phyloP scores from a whole-genome alignment of 2,797 vertebrate genomes.

The Xenops minutus region DNA sequence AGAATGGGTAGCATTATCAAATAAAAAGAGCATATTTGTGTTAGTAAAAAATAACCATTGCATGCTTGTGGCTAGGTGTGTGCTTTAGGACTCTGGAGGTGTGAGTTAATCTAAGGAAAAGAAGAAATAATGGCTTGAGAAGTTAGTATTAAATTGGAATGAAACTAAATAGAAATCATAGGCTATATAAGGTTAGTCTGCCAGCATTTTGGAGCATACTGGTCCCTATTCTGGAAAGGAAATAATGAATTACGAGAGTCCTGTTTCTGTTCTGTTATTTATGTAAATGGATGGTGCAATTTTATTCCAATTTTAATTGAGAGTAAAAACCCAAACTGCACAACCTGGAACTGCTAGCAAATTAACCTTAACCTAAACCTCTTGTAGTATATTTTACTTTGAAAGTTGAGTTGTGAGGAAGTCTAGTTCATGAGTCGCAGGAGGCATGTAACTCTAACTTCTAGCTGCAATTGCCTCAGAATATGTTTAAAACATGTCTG shows the following conservation, averaged over 20 bases:
- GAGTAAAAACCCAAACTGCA: rapidly evolving
- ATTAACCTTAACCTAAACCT: background rate
- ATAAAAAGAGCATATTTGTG: background rate
- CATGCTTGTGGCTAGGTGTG: rapidly evolving
- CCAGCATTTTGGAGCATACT: background rate
- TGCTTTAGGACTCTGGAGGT: background rate
- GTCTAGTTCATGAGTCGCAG: background rate
- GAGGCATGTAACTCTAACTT: background rate
- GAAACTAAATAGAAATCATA: background rate
- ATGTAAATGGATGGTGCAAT: background rate
- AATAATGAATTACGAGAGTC: background rate
- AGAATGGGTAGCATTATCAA: background rate
- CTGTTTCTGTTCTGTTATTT: background rate
- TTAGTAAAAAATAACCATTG: background rate
- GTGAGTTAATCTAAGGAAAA: background rate
- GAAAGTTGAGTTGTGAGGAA: background rate
- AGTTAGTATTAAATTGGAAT: background rate
- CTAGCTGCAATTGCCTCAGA: background rate
- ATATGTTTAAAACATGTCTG: background rate
- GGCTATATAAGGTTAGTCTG: background rate
- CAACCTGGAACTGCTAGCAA: background rate
- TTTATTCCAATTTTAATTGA: background rate
- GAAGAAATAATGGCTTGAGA: background rate
- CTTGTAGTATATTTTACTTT: background rate
- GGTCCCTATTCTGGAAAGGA: background rate